Percentiles rank a stretch among this genome's conserved stretches.
Conservation (phyloP, 2,888 invertebrate species). For the Tachystola acroxantha region DNA sequence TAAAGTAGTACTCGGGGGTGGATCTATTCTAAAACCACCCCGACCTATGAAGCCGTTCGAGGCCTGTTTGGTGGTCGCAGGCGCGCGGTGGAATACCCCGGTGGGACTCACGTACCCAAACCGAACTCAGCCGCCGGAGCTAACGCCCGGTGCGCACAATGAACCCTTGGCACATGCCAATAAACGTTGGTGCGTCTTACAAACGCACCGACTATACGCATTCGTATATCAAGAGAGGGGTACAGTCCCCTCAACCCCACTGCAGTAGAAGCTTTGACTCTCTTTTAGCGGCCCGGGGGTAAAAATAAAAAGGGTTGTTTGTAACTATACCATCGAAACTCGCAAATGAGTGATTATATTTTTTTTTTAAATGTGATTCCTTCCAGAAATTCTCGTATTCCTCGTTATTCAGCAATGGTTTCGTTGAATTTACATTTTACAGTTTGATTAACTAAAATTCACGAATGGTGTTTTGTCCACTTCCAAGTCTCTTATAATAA, state of each 20-base stretch:
- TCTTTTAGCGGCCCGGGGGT: too few species aligned
- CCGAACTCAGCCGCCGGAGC: not conserved
- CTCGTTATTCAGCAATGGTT: too few species aligned
- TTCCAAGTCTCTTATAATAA: too few species aligned
- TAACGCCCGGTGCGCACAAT: not conserved
- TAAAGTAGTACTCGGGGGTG: conserved; percentile 35
- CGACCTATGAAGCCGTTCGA: conserved; percentile 19
- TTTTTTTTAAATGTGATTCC: too few species aligned
- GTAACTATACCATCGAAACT: too few species aligned
- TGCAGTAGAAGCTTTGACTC: conserved; percentile 53
- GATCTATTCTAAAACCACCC: conserved; percentile 35
- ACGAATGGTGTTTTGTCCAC: too few species aligned
- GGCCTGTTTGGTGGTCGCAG: conserved; percentile 13
- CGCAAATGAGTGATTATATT: too few species aligned
- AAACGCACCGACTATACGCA: not conserved
- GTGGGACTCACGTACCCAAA: not conserved
- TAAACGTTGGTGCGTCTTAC: not conserved
- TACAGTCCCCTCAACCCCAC: conserved; percentile 28
- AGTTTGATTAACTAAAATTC: too few species aligned
- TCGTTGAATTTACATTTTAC: too few species aligned
- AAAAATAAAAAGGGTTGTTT: too few species aligned
- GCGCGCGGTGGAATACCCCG: not conserved
- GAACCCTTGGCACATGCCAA: not conserved
- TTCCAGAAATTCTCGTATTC: too few species aligned
- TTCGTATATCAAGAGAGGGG: not conserved